Evolutionary conservation across 2,888 invertebrate species (phyloP), one percentile per base, ranked within the genome.

Genomic region (Dryadula phaetusa): DNA sequence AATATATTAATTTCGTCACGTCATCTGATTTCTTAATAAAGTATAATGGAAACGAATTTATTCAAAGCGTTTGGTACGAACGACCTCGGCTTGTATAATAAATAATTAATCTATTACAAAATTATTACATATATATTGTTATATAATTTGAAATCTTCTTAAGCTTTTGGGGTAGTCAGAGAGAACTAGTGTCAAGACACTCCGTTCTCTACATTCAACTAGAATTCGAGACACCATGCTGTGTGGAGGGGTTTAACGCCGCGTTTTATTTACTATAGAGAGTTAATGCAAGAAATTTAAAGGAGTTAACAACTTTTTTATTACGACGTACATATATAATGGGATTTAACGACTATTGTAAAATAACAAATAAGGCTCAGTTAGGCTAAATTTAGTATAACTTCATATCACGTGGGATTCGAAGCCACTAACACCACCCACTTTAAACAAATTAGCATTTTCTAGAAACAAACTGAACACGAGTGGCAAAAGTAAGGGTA

Each of bases 401-500:
- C 8, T 5, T 16, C 28, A 10, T 16, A 16, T 16, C 5, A 1
- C 16, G 12, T 28, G 28, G 52, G 16, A 32, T 32, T 52, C 28
- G 52, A 32, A 52, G 10, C 16, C 16, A 28, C 10, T 52, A 5
- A 28, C 16, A 32, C 28, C 52, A 28, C 28, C 52, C 16, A 18
- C 28, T 28, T 2, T 49, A 10, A 49, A 28, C 8, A 16, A 42
- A 52, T 16, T 52, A 10, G 16, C 28, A 52, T 52, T 52, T 52
- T 32, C 28, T 10, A 16, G 28, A 16, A 28, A 28, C 14, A 16
- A 25, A 1, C 37, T 14, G 14, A 37, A 56, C 12, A 12, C 37
- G n/a, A 72, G 64, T 66, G 63, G 73, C 72, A 73, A 72, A 73
- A 73, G 73, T 73, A 60, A 73, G 72, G 73, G 69, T 67, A n/a